Evolutionary conservation across 2,113 vertebrate species (phyloP).

Genomic region (Choloepus hoffmanni): DNA sequence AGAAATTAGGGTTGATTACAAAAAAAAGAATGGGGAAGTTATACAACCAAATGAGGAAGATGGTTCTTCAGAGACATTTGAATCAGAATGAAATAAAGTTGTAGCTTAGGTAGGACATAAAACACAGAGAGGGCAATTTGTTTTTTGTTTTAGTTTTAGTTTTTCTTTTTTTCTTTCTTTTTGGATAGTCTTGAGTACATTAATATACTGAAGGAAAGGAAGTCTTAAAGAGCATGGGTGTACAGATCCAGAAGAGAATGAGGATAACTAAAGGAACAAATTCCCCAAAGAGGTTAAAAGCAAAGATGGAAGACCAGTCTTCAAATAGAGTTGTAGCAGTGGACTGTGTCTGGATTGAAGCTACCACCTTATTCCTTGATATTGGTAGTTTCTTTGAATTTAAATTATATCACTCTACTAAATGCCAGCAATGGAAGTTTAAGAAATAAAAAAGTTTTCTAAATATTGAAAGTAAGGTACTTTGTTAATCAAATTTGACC

Average conservation of each 20-base stretch:
- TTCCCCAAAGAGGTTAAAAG: background rate
- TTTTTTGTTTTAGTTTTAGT: background rate
- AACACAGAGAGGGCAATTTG: background rate
- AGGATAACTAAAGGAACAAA: background rate
- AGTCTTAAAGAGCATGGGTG: background rate
- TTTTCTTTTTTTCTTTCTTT: background rate
- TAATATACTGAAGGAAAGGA: background rate
- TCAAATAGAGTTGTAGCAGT: background rate
- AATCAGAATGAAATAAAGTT: background rate
- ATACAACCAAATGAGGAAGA: background rate
- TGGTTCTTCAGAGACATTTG: background rate
- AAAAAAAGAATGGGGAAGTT: background rate
- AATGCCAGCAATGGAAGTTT: slow-evolving; percentile 40
- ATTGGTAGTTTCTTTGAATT: background rate
- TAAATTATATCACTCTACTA: background rate
- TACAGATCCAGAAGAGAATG: background rate
- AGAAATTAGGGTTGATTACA: background rate
- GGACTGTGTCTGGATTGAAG: background rate
- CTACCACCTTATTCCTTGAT: background rate
- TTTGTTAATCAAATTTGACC: background rate
- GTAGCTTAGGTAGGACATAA: background rate
- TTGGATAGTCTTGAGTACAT: background rate
- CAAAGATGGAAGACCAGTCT: background rate
- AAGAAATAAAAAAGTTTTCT: slow-evolving; percentile 31
- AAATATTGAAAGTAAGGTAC: slow-evolving; percentile 28